A percentile compares a stretch with the other conserved stretches of the same genome.
phyloP scores from a whole-genome alignment of 2,888 invertebrate species.

The Agonopterix alstromeriana region DNA sequence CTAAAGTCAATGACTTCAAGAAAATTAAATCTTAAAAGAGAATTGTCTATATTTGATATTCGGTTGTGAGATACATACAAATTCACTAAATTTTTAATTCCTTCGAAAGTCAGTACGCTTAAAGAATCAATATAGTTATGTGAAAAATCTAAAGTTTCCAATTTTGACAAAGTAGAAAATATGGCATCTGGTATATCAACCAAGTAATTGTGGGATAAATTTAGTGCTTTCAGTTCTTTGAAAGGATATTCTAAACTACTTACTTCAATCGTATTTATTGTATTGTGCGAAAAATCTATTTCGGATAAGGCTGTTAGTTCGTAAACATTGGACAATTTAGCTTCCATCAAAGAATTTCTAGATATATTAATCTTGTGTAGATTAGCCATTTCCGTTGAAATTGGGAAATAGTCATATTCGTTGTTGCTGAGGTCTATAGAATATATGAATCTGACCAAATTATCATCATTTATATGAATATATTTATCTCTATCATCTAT shows the following conservation, averaged over 20 bases:
- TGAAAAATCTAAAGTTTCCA: conserved; percentile 41
- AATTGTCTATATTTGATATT: conserved; percentile 33
- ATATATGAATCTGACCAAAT: neutral
- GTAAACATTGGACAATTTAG: conserved; percentile 26
- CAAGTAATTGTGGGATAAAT: conserved; percentile 43
- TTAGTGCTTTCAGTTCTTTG: conserved; percentile 25
- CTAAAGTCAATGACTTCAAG: conserved; percentile 34
- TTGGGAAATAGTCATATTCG: conserved; percentile 19
- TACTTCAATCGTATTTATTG: conserved; percentile 26
- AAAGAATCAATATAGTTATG: conserved; percentile 36
- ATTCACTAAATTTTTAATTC: conserved; percentile 29
- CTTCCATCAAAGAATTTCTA: conserved; percentile 27
- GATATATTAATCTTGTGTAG: conserved; percentile 34
- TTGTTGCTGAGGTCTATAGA: conserved; percentile 33
- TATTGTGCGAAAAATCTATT: conserved; percentile 45
- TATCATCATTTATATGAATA: too few species aligned
- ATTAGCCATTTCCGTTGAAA: conserved; percentile 23
- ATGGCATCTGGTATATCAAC: conserved; percentile 27
- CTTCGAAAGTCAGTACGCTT: conserved; percentile 38
- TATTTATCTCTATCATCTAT: too few species aligned
- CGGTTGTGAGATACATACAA: conserved; percentile 41
- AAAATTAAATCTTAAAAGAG: conserved; percentile 39
- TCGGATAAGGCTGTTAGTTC: conserved; percentile 22
- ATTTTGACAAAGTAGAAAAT: conserved; percentile 30
- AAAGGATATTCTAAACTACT: conserved; percentile 14